Percentiles rank a stretch among this genome's conserved stretches.
phyloP scores from a whole-genome alignment of 2,888 invertebrate species.

The Nemotelus nigrinus region DNA sequence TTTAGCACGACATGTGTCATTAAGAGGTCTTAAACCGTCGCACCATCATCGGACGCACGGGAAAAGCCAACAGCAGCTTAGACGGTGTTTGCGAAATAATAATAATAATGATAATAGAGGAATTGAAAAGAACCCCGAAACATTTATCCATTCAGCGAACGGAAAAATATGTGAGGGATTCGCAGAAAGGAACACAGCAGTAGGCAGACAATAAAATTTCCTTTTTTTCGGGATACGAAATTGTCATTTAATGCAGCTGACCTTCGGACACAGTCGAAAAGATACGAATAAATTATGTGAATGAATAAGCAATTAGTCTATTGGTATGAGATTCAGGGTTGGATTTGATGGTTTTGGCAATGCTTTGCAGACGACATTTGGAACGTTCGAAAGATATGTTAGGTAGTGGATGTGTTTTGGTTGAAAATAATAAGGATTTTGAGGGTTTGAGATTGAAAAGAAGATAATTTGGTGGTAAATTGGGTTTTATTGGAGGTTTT shows the following conservation, averaged over 20 bases:
- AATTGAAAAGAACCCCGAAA: no score
- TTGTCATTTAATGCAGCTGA: slow-evolving; percentile 29
- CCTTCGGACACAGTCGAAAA: neutral
- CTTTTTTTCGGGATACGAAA: slow-evolving; percentile 6
- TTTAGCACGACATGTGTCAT: slow-evolving; percentile 18
- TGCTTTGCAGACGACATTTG: neutral
- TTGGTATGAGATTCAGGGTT: neutral
- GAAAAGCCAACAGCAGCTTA: neutral
- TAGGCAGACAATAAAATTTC: no score
- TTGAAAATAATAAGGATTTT: no score
- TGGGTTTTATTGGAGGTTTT: no score
- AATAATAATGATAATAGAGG: no score
- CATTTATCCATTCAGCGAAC: no score
- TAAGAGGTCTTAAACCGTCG: slow-evolving; percentile 1
- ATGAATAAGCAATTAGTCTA: slow-evolving; percentile 23
- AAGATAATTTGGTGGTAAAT: no score
- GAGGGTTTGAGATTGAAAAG: no score
- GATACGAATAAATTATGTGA: slow-evolving; percentile 13
- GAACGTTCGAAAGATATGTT: neutral
- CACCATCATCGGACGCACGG: neutral
- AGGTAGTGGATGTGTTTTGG: no score
- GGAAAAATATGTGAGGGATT: no score
- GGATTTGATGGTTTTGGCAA: neutral
- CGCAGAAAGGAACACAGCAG: no score
- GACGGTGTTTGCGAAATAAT: neutral